phyloP scores from a whole-genome alignment of 2,797 vertebrate species.

The Borostomias antarcticus region DNA sequence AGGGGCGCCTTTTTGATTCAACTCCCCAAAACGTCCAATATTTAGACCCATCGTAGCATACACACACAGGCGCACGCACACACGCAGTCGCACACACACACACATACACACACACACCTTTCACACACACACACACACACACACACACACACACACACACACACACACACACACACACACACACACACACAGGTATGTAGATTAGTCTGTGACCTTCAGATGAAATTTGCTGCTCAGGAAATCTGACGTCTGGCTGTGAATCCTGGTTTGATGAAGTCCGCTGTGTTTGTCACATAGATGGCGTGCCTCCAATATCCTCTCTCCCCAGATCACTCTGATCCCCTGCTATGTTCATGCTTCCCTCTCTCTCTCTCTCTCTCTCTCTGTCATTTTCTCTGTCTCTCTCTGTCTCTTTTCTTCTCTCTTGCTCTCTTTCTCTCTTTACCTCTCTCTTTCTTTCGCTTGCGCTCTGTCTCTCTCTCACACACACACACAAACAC shows the following conservation, averaged over 20 bases:
- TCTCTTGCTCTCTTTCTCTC: background rate
- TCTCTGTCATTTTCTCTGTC: conserved; percentile 12
- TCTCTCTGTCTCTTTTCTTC: background rate
- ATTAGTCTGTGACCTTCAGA: background rate
- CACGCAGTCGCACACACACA: no score
- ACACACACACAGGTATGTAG: background rate
- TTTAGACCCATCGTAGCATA: no score
- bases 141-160: no score
- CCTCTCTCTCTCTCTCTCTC: background rate
- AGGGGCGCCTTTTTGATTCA: no score
- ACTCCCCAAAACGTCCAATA: no score
- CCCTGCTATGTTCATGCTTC: background rate
- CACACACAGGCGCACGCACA: no score
- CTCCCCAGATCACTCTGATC: background rate
- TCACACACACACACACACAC: no score
- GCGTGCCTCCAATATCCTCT: background rate
- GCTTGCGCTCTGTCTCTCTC: background rate
- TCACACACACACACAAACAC: no score
- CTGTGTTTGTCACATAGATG: background rate
- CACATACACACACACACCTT: no score
- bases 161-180: no score
- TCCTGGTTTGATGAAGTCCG: background rate
- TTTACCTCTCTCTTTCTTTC: conserved; percentile 16
- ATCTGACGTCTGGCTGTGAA: background rate
- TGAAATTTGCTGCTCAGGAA: no score